Evolutionary conservation across 2,113 vertebrate genomes (phyloP).

Genomic region (Xiphophorus maculatus): DNA sequence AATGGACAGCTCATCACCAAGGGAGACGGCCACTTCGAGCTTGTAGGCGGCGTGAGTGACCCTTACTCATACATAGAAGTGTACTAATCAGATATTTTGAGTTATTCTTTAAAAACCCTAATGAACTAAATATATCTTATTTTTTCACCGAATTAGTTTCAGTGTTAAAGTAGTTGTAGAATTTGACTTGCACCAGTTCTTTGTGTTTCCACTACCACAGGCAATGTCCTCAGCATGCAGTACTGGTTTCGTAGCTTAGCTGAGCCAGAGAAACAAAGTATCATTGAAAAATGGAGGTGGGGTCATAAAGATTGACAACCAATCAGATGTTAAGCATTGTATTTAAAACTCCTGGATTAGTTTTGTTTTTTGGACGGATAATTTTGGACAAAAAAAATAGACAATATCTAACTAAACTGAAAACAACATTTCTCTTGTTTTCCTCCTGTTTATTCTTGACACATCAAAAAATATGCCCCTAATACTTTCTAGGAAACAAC

Average conservation of each 20-base stretch:
- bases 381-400: no score
- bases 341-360: not conserved
- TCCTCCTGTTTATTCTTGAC: no score
- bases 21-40: conserved; percentile 88
- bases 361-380: no score
- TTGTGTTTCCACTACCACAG: not conserved
- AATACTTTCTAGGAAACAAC: no score
- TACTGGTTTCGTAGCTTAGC: not conserved
- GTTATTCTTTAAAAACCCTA: not conserved
- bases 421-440: no score
- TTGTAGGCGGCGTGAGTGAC: conserved; percentile 90
- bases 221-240: no score
- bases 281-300: not conserved
- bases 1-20: conserved; percentile 87
- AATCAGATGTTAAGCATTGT: not conserved
- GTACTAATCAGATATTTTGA: not conserved
- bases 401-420: no score
- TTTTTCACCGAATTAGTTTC: not conserved
- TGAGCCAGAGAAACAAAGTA: not conserved
- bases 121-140: no score
- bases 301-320: not conserved
- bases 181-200: not conserved
- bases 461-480: no score
- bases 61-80: conserved; percentile 3
- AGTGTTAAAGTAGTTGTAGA: not conserved